Base-by-base conservation (phyloP, 2,797 vertebrate species). In the Pangasius krempfi region DNA sequence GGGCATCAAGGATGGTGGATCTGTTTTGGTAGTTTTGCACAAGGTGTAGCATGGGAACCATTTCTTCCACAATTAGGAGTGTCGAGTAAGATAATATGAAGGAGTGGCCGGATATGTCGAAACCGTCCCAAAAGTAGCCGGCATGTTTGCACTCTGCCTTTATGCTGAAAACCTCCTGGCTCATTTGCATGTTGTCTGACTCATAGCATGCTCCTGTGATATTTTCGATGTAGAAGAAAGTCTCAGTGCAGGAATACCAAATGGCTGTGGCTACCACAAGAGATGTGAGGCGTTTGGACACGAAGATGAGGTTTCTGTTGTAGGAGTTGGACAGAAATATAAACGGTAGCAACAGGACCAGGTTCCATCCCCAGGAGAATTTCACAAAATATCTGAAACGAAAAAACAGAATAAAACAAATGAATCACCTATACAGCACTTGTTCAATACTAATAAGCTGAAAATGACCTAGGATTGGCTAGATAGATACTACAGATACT, bases 31-130 rank as follows among this genome's bases (percentile, higher is more conserved):
- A 30, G 8, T 84, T 20, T 60, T 68, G 86, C 2, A 88, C 81
- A 0, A 98, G 75, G 7, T 90, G 93, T 0, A 94, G 94, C 95
- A 98, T 96, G 25, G 98, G 96, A 0, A 95, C 95, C 60, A 96
- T 96, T 76, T 99, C 99, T 90, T 99, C 98, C 90, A 96, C 85
- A 6, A 99, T 99, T 92, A 98, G 94, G 64, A 99, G 97, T 0
- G 96, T 91, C 0, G 98, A 99, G 93, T 97, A 99, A 0, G 97
- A 90, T 89, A 99, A 96, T 90, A 99, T 96, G 91, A 99, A 99
- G 80, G 96, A 98, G 94, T 99, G 98, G 25, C 98, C 98, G 0
- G 99, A 99, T 93, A 99, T 98, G 96, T 99, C 98, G 1, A 96
- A 97, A 84, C 98, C 97, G 0, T 94, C 37, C 99, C 99, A 99